These are phyloP conservation scores for Battus philenor DNA, from an alignment of 1,140 invertebrate genomes.

Conservation along the genomic window DNA sequence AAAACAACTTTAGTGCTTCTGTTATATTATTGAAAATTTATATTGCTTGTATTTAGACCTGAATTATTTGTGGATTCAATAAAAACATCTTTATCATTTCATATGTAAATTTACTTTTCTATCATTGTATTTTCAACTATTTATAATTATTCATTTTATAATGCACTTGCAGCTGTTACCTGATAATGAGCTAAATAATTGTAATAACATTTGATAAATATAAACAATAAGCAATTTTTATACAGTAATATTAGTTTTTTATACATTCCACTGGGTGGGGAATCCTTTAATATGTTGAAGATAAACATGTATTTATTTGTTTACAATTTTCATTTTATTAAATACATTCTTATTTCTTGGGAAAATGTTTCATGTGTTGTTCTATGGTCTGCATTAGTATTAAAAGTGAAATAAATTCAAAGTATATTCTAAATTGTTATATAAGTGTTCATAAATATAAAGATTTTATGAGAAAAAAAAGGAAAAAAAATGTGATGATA, in stretches of 20 bases:
- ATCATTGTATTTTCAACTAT: too few relatives aligned
- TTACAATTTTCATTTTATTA: constrained; percentile 10
- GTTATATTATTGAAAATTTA: too few relatives aligned
- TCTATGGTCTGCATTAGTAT: constrained; percentile 47
- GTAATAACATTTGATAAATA: constrained; percentile 10
- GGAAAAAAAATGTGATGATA: constrained; percentile 32
- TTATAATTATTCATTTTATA: background rate
- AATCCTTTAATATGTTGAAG: constrained; percentile 3
- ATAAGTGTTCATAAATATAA: constrained; percentile 71
- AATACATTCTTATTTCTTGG: constrained; percentile 16
- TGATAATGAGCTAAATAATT: constrained; percentile 6
- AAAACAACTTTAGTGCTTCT: too few relatives aligned
- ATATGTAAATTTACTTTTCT: too few relatives aligned
- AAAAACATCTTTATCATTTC: too few relatives aligned
- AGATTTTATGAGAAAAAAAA: constrained; percentile 54
- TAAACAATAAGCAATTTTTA: constrained; percentile 14
- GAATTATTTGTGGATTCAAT: too few relatives aligned
- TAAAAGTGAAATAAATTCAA: constrained; percentile 43
- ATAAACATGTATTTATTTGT: constrained; percentile 1
- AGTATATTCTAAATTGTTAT: constrained; percentile 72
- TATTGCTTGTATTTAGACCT: too few relatives aligned
- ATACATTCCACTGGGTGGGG: constrained; percentile 19
- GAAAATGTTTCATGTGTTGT: background rate
- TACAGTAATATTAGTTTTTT: constrained; percentile 16
- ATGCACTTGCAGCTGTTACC: too few relatives aligned